A percentile compares a stretch with the other conserved stretches of the same genome.
Evolutionary conservation across 2,113 vertebrate genomes (phyloP).

Genomic region (Pollachius pollachius): DNA sequence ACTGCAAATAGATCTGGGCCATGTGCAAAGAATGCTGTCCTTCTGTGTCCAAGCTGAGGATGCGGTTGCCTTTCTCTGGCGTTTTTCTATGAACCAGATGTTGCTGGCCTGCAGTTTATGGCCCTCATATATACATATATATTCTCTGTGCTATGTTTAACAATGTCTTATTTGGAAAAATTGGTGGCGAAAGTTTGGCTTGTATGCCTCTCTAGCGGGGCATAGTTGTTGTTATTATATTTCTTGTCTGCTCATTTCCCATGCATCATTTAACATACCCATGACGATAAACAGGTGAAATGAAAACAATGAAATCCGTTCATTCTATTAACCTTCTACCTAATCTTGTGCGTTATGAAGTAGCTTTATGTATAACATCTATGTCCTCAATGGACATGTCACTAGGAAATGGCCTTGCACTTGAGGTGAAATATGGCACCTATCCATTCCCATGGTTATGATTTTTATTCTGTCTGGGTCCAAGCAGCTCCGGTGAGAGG

Average conservation of each 20-base stretch:
- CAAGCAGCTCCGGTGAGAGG: constrained; percentile 50
- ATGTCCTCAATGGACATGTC: too few species aligned
- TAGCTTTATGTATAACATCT: too few species aligned
- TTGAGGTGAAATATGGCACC: constrained; percentile 17
- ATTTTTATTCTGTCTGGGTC: constrained; percentile 47
- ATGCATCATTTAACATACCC: background rate
- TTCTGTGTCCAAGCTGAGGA: constrained; percentile 4
- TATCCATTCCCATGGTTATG: constrained; percentile 23
- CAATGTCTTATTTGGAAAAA: too few species aligned
- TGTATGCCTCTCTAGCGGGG: too few species aligned
- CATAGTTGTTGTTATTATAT: too few species aligned
- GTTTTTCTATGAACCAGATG: constrained; percentile 27
- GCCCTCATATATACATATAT: background rate
- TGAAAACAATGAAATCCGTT: too few species aligned
- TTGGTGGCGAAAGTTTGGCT: too few species aligned
- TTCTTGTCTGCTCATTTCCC: constrained; percentile 32
- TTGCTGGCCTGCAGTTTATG: constrained; percentile 34
- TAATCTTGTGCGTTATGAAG: too few species aligned
- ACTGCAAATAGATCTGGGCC: constrained; percentile 63
- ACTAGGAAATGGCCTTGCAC: background rate
- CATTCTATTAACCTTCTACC: too few species aligned
- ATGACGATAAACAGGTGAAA: too few species aligned
- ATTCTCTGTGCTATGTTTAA: too few species aligned
- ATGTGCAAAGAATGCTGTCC: constrained; percentile 40
- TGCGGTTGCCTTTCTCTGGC: background rate